phyloP scores from a whole-genome alignment of 1,140 invertebrate genomes.

The Littorina saxatilis region DNA sequence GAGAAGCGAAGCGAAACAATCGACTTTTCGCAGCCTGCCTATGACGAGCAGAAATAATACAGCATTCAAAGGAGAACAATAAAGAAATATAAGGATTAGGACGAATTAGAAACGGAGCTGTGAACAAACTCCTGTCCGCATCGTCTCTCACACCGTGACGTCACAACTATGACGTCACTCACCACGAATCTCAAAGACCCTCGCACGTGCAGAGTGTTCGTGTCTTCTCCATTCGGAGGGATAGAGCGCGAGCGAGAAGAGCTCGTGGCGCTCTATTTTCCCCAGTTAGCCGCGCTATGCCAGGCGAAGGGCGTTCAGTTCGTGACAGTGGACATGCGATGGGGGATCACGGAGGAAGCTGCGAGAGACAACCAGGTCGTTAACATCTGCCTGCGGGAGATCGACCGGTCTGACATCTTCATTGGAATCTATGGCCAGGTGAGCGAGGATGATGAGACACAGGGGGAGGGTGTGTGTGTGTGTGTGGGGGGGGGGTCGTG shows the following conservation, averaged over 20 bases:
- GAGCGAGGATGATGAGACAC: neutral
- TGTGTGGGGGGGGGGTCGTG: neutral
- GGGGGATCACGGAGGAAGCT: conserved; percentile 69
- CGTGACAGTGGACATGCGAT: conserved; percentile 70
- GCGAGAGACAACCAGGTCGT: conserved; percentile 64
- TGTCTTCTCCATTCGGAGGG: conserved; percentile 70
- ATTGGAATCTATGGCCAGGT: conserved; percentile 71
- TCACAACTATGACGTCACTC: conserved; percentile 26
- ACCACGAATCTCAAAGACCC: conserved; percentile 57
- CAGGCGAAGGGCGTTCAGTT: conserved; percentile 64
- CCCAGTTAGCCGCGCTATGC: conserved; percentile 65
- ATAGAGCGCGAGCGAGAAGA: conserved; percentile 70
- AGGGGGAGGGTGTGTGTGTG: neutral
- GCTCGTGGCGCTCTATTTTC: conserved; percentile 63
- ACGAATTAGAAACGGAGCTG: too few relatives aligned
- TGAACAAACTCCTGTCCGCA: too few relatives aligned
- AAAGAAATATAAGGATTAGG: too few relatives aligned
- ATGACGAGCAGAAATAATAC: too few relatives aligned
- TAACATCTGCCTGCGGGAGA: conserved; percentile 66
- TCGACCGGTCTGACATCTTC: conserved; percentile 71
- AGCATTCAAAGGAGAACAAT: too few relatives aligned
- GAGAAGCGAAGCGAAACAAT: too few relatives aligned
- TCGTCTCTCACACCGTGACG: too few relatives aligned
- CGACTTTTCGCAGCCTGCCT: too few relatives aligned
- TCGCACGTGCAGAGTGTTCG: conserved; percentile 65